A percentile compares a stretch with the other conserved stretches of the same genome.
Evolutionary conservation across 2,797 vertebrate genomes (phyloP).

Genomic region (Coluber constrictor): DNA sequence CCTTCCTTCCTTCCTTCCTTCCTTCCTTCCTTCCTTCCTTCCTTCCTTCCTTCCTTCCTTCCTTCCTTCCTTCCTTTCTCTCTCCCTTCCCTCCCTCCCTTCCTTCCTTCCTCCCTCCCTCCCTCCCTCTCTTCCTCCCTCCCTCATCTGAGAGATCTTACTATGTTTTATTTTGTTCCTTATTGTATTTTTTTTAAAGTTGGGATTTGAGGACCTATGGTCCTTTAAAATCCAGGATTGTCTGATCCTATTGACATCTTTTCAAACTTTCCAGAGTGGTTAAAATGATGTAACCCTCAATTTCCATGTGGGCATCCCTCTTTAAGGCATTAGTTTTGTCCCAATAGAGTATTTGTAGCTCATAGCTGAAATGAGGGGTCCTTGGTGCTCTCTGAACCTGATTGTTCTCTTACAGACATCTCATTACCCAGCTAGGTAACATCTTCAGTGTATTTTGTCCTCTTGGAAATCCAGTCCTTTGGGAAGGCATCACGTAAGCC

Average conservation of each 20-base stretch:
- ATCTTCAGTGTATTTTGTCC: neutral
- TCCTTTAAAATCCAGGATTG: neutral
- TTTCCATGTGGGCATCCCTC: neutral
- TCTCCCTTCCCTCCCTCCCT: no score
- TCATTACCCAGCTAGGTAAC: neutral
- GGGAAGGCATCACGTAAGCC: neutral
- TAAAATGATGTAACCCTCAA: neutral
- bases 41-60: no score
- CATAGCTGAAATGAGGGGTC: neutral
- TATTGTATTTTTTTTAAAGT: neutral
- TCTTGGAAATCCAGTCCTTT: neutral
- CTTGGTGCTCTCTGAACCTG: neutral
- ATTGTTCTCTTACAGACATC: neutral
- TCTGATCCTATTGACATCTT: neutral
- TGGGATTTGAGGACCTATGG: neutral
- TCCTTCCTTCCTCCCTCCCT: no score
- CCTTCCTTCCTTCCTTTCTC: accelerated
- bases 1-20: no score
- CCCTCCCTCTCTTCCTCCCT: no score
- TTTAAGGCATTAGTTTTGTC: neutral
- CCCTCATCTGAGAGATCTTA: neutral
- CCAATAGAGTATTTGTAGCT: neutral
- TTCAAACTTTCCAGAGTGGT: neutral
- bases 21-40: no score
- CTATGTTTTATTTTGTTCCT: neutral